These are phyloP conservation scores for Cheilosia soror DNA, from an alignment of 2,888 invertebrate species.

Conservation along the genomic window DNA sequence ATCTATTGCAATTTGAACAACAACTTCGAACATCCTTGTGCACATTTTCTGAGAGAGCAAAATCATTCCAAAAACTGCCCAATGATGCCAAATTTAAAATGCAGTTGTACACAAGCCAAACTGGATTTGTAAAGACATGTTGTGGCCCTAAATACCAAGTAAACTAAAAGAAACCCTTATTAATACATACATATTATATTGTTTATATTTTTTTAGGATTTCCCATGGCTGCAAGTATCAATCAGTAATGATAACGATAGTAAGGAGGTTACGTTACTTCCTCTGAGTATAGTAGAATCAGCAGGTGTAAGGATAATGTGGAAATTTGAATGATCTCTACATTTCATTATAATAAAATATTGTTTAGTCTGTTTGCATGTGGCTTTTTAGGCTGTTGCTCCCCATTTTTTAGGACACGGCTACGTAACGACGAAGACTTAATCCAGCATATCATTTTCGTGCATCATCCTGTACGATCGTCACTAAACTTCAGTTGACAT, in stretches of 20 bases:
- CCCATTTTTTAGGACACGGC: no score
- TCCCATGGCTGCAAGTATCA: slow-evolving; percentile 81
- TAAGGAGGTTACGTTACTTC: slow-evolving; percentile 77
- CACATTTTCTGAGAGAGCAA: slow-evolving; percentile 79
- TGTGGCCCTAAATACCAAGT: slow-evolving; percentile 80
- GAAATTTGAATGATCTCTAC: slow-evolving; percentile 73
- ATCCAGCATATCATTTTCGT: no score
- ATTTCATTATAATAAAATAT: no score
- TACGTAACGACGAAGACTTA: no score
- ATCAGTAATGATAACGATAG: slow-evolving; percentile 31
- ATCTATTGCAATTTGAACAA: slow-evolving; percentile 81
- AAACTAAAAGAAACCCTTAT: background rate
- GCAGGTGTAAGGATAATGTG: slow-evolving; percentile 79
- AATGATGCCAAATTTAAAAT: slow-evolving; percentile 79
- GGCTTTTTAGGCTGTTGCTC: no score
- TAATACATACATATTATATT: no score
- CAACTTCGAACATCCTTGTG: slow-evolving; percentile 79
- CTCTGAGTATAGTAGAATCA: slow-evolving; percentile 77
- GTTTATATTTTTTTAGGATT: slow-evolving; percentile 77
- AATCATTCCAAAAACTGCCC: slow-evolving; percentile 78
- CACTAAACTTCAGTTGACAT: no score
- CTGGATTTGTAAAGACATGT: slow-evolving; percentile 79
- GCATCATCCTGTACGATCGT: no score
- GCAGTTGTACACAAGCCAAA: slow-evolving; percentile 80
- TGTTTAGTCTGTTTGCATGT: background rate